phyloP scores from a whole-genome alignment of 2,113 vertebrate species.

The Orcinus orca region DNA sequence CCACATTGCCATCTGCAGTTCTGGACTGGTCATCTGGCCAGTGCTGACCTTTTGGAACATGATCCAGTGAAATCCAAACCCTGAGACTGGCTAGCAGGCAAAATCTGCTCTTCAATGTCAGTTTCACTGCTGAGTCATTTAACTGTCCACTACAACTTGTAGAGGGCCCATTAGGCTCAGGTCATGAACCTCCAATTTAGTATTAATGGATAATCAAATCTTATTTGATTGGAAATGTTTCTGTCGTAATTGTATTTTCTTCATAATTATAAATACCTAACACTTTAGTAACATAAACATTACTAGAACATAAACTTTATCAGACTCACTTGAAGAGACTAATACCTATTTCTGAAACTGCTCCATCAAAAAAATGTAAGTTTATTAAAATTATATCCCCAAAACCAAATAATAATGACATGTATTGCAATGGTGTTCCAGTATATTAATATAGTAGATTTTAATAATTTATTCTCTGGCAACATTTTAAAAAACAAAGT shows the following conservation, averaged over 20 bases:
- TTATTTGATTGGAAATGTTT: constrained; percentile 61
- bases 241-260: constrained; percentile 52
- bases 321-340: neutral
- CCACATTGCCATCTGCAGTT: constrained; percentile 84
- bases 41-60: constrained; percentile 88
- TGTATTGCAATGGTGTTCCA: neutral
- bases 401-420: neutral
- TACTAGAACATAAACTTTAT: neutral
- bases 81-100: constrained; percentile 86
- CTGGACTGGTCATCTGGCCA: constrained; percentile 87
- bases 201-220: constrained; percentile 70
- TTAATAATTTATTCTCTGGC: neutral
- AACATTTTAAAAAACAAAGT: neutral
- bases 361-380: neutral
- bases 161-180: constrained; percentile 85
- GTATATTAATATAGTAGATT: neutral
- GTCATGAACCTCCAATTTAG: constrained; percentile 81
- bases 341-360: neutral
- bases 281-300: constrained; percentile 40
- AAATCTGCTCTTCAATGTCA: constrained; percentile 87
- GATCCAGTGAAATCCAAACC: constrained; percentile 88
- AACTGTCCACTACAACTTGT: constrained; percentile 85
- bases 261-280: constrained; percentile 48
- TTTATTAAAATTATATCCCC: constrained; percentile 16
- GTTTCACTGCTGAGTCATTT: constrained; percentile 80